Base-by-base conservation (phyloP, 2,113 vertebrate species). In the Macquaria australasica region DNA sequence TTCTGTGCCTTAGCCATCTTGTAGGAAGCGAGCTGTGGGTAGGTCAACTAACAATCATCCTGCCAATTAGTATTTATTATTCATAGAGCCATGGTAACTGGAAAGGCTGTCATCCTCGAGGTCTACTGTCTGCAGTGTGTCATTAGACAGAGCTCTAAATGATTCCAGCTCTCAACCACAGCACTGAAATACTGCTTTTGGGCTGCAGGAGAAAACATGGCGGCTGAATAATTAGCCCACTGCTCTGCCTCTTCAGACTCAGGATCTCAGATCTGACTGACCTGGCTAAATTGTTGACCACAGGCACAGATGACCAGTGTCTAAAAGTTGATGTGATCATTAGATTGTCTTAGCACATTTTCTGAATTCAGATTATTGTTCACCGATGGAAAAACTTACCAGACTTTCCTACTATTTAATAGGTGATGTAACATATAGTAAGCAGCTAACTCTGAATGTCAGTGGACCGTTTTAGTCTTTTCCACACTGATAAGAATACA, bases 1-100 rank as follows among this genome's bases (percentile, higher is more conserved):
- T 7, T 48, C 73, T 25, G 0, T 64, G 8, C 55, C 72, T 64
- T 18, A 12, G 25, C 28, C 4, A 34, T 69, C 55, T 39, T 72
- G 4, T 10, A 39, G 51, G 25, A 43, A 79, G 25, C 41, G 14
- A 21, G 66, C 58, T 76, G 53, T 56, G 39, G 39, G 39, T 39
- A 14, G 50, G 58, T 45, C 12, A 3, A 73, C 59, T 15, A 72
- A 78, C 77, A 77, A 58, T 80, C 78, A 74, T 83, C 28, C 39
- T 64, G 77, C 72, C 82, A 67, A 48, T 89, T 71, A 81, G 59
- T 71, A 73, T 82, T 81, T 86, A 73, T 81, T 84, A 84, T 84
- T 84, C 77, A 81, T 75, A 73, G 73, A 78, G 37, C 59, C 82
- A 72, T 76, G 76, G 77, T 66, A 63, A 81, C 72, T 50, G 63